Percentiles rank a stretch among this genome's conserved stretches.
These are phyloP conservation scores for Hemibagrus wyckioides DNA, from an alignment of 2,113 vertebrate species.

Conservation along the genomic window DNA sequence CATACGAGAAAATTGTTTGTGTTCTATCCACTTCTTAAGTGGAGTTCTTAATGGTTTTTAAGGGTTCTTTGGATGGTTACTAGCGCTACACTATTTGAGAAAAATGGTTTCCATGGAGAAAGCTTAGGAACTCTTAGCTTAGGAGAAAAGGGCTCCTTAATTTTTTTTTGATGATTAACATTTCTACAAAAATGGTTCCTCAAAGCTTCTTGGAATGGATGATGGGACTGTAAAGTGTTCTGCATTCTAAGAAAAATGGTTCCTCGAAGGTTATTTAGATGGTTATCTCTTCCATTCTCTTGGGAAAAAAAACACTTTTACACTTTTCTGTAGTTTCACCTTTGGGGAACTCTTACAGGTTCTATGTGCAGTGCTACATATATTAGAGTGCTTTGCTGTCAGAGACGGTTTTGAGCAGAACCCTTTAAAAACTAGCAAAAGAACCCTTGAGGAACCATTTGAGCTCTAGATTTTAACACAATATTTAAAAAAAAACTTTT, in stretches of 20 bases:
- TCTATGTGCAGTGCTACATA: background rate
- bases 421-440: no score
- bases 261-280: background rate
- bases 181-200: background rate
- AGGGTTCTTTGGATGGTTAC: background rate
- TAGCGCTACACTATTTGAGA: background rate
- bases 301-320: background rate
- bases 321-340: background rate
- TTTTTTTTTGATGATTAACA: background rate
- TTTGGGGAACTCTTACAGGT: background rate
- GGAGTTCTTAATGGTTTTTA: no score
- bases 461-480: background rate
- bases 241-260: background rate
- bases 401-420: background rate
- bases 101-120: background rate
- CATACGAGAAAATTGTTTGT: background rate
- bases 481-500: no score
- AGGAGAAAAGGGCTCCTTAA: background rate
- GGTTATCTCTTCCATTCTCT: background rate
- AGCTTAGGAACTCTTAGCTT: no score
- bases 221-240: no score
- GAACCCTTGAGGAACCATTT: background rate
- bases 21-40: no score
- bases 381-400: background rate
- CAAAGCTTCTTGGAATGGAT: background rate